phyloP scores from a whole-genome alignment of 2,113 vertebrate species.

The Globicephala melas region DNA sequence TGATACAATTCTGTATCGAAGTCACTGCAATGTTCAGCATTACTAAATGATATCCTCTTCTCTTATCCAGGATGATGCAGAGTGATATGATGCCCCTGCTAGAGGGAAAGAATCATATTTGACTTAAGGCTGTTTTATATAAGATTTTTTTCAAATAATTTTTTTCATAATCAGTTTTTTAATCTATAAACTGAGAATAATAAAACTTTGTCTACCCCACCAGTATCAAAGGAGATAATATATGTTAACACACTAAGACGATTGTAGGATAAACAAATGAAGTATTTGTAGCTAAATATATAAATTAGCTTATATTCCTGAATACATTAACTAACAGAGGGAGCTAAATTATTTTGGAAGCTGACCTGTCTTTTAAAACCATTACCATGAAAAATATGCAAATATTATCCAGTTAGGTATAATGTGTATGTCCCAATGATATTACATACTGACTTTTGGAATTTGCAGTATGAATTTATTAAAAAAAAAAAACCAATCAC shows the following conservation, averaged over 20 bases:
- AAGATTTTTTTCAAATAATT: not conserved
- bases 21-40: not conserved
- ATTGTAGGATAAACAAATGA: not conserved
- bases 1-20: not conserved
- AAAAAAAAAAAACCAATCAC: not conserved
- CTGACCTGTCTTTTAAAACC: not conserved
- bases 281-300: constrained; percentile 2
- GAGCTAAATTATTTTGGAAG: not conserved
- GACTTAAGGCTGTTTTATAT: not conserved
- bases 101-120: not conserved
- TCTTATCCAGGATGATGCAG: not conserved
- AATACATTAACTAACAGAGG: not conserved
- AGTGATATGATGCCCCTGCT: not conserved
- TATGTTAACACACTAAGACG: not conserved
- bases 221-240: not conserved
- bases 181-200: not conserved
- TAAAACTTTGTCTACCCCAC: not conserved
- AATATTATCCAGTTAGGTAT: not conserved
- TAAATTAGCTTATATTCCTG: not conserved
- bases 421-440: not conserved
- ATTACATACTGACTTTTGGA: not conserved
- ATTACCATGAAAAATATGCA: not conserved
- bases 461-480: not conserved
- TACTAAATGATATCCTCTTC: not conserved
- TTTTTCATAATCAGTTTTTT: not conserved